Evolutionary conservation across 2,888 invertebrate species (phyloP).

Genomic region (Biston stratarius): DNA sequence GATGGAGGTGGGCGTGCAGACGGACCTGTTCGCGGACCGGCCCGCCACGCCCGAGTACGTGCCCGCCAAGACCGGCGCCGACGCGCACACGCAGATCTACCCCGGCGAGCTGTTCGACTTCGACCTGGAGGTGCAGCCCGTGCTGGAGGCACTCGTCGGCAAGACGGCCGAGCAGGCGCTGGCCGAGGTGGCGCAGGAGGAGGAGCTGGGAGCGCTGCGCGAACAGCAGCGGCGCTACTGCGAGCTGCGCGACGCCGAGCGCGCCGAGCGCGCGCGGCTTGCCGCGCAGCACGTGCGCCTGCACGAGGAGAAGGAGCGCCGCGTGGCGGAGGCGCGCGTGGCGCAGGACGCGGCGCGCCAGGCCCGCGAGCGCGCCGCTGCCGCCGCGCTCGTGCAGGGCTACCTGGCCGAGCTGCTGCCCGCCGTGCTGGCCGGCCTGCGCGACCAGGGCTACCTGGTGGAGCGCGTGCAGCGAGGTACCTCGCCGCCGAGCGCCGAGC

Average conservation of each 20-base stretch:
- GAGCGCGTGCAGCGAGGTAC: conserved; percentile 87
- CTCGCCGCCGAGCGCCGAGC: background rate
- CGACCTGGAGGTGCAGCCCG: conserved; percentile 95
- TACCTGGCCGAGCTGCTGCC: conserved; percentile 95
- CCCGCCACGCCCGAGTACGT: conserved; percentile 93
- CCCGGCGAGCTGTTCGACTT: conserved; percentile 97
- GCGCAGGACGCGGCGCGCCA: conserved; percentile 89
- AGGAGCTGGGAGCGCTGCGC: conserved; percentile 93
- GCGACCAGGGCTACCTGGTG: conserved; percentile 90
- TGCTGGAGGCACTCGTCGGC: conserved; percentile 95
- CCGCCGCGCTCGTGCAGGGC: conserved; percentile 93
- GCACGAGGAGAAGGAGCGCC: conserved; percentile 83
- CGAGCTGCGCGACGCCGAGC: conserved; percentile 91
- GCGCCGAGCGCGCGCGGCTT: conserved; percentile 93
- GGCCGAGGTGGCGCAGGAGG: conserved; percentile 96
- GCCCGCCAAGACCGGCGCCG: conserved; percentile 92
- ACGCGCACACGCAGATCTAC: conserved; percentile 94
- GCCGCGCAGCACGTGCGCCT: conserved; percentile 91
- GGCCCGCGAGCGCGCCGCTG: conserved; percentile 93
- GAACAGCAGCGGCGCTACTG: conserved; percentile 91
- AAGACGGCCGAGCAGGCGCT: conserved; percentile 96
- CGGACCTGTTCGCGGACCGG: conserved; percentile 94
- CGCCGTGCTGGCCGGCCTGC: conserved; percentile 92
- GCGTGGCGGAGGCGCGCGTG: conserved; percentile 90
- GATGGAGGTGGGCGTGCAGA: conserved; percentile 93